These are phyloP conservation scores for Myanophis thanlyinensis DNA, from an alignment of 2,113 vertebrate species.

Conservation along the genomic window DNA sequence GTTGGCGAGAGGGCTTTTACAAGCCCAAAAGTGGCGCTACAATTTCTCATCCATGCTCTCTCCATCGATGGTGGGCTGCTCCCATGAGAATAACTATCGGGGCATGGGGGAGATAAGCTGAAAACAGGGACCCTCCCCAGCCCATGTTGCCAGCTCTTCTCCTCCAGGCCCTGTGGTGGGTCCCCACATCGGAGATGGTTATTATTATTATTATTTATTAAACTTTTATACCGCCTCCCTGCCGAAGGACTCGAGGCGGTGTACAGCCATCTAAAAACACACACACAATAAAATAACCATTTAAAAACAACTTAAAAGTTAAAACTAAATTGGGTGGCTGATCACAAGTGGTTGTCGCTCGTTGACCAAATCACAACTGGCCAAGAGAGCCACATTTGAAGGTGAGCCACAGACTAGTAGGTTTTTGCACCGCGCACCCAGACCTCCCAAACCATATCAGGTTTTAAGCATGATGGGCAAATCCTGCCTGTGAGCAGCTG, in stretches of 20 bases:
- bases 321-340: too few species aligned
- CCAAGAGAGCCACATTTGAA: neutral
- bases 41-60: neutral
- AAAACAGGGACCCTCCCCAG: neutral
- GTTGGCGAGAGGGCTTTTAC: neutral
- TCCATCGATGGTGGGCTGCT: neutral
- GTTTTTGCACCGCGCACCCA: too few species aligned
- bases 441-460: neutral
- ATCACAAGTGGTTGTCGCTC: too few species aligned
- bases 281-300: too few species aligned
- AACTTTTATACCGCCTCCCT: too few species aligned
- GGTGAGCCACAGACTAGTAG: neutral
- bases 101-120: neutral
- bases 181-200: neutral
- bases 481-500: neutral
- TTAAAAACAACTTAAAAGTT: too few species aligned
- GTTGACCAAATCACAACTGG: neutral
- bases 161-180: neutral
- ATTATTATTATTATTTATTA: too few species aligned
- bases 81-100: neutral
- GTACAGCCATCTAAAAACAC: too few species aligned
- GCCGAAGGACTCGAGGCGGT: too few species aligned
- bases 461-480: neutral
- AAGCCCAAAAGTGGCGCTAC: too few species aligned
- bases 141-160: neutral